Conservation (phyloP, 2,888 invertebrate species). For the Cinara cedri region DNA sequence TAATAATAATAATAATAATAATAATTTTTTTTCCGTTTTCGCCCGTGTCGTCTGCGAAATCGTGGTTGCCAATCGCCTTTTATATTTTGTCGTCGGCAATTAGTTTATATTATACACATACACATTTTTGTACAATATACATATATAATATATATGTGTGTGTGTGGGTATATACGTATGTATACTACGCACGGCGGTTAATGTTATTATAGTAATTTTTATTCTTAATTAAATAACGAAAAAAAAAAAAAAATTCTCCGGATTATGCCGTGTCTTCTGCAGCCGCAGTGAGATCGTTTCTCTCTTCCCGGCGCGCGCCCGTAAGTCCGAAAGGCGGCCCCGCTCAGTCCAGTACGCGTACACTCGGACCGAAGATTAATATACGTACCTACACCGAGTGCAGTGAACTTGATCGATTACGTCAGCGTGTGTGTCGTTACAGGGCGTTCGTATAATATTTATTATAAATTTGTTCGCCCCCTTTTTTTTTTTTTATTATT, state of each 20-base stretch:
- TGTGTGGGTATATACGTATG: too few species aligned
- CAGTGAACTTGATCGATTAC: conserved; percentile 56
- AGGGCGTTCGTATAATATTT: conserved; percentile 28
- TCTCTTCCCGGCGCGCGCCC: not conserved
- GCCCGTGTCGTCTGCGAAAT: too few species aligned
- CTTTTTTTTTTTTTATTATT: conserved; percentile 19
- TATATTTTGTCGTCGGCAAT: too few species aligned
- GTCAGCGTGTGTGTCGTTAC: conserved; percentile 48
- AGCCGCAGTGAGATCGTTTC: conserved; percentile 14
- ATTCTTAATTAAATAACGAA: not conserved
- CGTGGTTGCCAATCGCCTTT: too few species aligned
- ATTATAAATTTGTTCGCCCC: conserved; percentile 35
- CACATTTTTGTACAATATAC: too few species aligned
- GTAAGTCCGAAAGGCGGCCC: conserved; percentile 26
- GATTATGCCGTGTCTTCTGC: conserved; percentile 10
- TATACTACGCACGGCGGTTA: too few species aligned
- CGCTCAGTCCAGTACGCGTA: conserved; percentile 28
- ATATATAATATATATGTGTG: too few species aligned
- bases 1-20: not conserved
- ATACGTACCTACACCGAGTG: conserved; percentile 45
- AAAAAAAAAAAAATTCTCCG: too few species aligned
- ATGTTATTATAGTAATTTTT: not conserved
- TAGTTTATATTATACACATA: too few species aligned
- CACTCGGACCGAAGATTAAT: conserved; percentile 31
- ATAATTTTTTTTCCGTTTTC: not conserved